phyloP scores from a whole-genome alignment of 1,140 invertebrate species.

The Hermetia illucens region DNA sequence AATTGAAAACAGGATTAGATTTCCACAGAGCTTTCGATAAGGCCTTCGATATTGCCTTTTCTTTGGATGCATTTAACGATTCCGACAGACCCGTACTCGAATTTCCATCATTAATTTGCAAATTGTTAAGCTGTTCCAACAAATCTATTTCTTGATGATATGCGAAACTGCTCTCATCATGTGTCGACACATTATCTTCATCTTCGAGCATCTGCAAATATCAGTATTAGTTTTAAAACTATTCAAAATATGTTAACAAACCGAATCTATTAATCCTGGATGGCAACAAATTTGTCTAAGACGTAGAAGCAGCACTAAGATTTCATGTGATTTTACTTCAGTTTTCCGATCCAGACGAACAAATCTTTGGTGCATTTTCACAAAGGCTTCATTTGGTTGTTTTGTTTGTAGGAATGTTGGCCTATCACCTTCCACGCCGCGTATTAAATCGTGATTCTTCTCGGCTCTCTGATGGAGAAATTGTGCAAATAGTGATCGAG shows the following conservation, averaged over 20 bases:
- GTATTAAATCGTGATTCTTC: conserved; percentile 35
- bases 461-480: conserved; percentile 59
- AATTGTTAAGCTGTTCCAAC: conserved; percentile 41
- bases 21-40: conserved; percentile 40
- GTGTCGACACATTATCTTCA: conserved; percentile 29
- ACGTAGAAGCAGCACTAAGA: conserved; percentile 68
- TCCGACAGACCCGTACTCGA: conserved; percentile 9
- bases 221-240: conserved; percentile 2
- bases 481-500: conserved; percentile 56
- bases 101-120: conserved; percentile 36
- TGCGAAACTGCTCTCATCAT: conserved; percentile 29
- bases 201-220: conserved; percentile 41
- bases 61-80: conserved; percentile 9
- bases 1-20: conserved; percentile 54
- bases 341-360: conserved; percentile 38
- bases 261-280: conserved; percentile 52
- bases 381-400: conserved; percentile 33
- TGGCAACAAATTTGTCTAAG: conserved; percentile 82
- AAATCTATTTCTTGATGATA: conserved; percentile 38
- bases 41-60: conserved; percentile 31
- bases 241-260: conserved; percentile 7
- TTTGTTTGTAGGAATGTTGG: conserved; percentile 22
- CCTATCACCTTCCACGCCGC: conserved; percentile 11
- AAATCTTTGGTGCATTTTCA: conserved; percentile 43
- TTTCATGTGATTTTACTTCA: conserved; percentile 54